Conservation (phyloP, 2,888 invertebrate species). For the Selenia dentaria region DNA sequence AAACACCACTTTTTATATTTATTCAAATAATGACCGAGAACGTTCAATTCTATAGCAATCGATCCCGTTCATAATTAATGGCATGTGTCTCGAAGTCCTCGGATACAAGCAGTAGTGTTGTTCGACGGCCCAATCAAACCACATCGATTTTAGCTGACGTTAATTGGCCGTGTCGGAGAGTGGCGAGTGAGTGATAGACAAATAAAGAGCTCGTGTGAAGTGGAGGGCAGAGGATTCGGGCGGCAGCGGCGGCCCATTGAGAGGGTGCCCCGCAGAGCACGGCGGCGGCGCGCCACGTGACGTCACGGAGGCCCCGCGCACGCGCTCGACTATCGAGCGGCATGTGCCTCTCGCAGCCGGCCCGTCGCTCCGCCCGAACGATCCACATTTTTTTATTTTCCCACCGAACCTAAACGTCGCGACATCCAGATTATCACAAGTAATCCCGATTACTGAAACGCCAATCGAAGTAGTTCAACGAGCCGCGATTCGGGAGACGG, state of each 20-base stretch:
- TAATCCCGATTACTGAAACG: constrained; percentile 35
- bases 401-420: constrained; percentile 62
- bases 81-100: not conserved
- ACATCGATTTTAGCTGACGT: constrained; percentile 31
- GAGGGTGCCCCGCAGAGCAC: constrained; percentile 53
- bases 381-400: constrained; percentile 77
- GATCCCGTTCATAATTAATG: constrained; percentile 17
- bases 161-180: constrained; percentile 48
- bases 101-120: constrained; percentile 3
- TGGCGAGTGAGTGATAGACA: constrained; percentile 49
- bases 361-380: constrained; percentile 72
- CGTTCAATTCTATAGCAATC: too few relatives aligned
- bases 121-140: constrained; percentile 24
- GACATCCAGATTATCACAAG: constrained; percentile 54
- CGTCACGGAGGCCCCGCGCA: constrained; percentile 74
- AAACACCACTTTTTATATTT: too few relatives aligned
- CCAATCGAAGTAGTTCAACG: constrained; percentile 3
- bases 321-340: constrained; percentile 81
- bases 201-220: constrained; percentile 49
- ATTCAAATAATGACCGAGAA: too few relatives aligned
- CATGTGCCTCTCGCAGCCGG: constrained; percentile 78
- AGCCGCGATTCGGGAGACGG: constrained; percentile 24
- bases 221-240: constrained; percentile 29
- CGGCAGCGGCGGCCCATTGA: constrained; percentile 45
- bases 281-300: constrained; percentile 69